A percentile compares a stretch with the other conserved stretches of the same genome.
These are phyloP conservation scores for Falco naumanni DNA, from an alignment of 2,797 vertebrate species.

Conservation along the genomic window DNA sequence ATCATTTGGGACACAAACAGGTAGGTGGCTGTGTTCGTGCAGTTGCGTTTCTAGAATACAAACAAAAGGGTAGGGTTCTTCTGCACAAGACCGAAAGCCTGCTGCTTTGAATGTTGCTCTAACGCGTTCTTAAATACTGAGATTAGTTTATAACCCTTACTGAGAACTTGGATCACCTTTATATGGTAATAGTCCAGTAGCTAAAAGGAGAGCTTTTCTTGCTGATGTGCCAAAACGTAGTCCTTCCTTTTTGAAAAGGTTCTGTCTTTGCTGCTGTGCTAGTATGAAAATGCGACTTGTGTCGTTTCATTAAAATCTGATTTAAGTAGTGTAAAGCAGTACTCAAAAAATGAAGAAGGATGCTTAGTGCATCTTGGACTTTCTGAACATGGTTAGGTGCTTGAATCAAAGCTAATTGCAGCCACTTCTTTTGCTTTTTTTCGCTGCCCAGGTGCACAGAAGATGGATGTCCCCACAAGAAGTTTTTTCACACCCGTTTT, in stretches of 20 bases:
- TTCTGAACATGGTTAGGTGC: not conserved
- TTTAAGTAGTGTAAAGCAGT: not conserved
- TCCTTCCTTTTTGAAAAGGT: not conserved
- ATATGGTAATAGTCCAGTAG: not conserved
- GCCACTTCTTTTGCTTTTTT: not conserved
- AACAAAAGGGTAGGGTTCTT: not conserved
- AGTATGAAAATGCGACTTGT: not conserved
- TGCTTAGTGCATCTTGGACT: not conserved
- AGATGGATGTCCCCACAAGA: constrained; percentile 98
- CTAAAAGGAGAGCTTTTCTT: not conserved
- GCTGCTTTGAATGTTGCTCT: not conserved
- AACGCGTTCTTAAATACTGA: not conserved
- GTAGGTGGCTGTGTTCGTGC: constrained; percentile 60
- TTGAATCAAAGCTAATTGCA: not conserved
- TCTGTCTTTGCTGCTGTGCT: not conserved
- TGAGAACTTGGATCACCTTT: not conserved
- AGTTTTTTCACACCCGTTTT: constrained; percentile 99
- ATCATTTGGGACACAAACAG: constrained; percentile 99
- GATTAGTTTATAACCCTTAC: not conserved
- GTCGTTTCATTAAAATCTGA: not conserved
- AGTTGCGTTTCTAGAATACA: not conserved
- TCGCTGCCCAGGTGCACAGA: constrained; percentile 88
- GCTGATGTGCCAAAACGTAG: rapidly evolving
- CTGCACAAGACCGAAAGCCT: not conserved
- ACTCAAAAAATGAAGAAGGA: rapidly evolving